A percentile compares a stretch with the other conserved stretches of the same genome.
Evolutionary conservation across 1,140 invertebrate genomes (phyloP).

Genomic region (Hylyphantes graminicola): DNA sequence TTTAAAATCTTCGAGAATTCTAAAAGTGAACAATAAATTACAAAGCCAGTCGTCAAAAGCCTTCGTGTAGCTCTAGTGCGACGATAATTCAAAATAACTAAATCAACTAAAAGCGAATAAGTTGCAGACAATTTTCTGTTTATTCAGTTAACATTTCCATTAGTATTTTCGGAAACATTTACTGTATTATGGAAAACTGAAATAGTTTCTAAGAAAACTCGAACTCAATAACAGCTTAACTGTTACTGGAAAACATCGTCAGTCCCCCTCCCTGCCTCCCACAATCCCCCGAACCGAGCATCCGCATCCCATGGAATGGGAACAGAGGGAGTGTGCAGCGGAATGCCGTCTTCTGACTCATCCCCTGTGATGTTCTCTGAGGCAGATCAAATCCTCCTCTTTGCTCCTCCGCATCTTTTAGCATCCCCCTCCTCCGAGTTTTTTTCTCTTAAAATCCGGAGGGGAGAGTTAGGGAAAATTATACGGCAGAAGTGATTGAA

Average conservation of each 20-base stretch:
- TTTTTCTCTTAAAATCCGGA: neutral
- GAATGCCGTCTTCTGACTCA: constrained; percentile 46
- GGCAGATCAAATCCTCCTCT: constrained; percentile 34
- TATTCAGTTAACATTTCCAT: too few relatives aligned
- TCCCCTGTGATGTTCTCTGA: constrained; percentile 22
- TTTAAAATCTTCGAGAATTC: too few relatives aligned
- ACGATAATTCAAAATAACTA: too few relatives aligned
- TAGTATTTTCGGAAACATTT: too few relatives aligned
- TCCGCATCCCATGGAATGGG: neutral
- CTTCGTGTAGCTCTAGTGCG: too few relatives aligned
- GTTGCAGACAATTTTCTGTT: too few relatives aligned
- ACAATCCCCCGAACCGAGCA: neutral
- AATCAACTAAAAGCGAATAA: too few relatives aligned
- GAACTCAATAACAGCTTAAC: neutral
- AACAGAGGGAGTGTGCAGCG: constrained; percentile 16
- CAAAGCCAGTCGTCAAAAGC: too few relatives aligned
- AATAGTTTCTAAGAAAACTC: neutral
- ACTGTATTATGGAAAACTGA: too few relatives aligned
- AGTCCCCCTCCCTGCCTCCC: neutral
- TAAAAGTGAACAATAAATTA: too few relatives aligned
- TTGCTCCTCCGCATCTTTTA: constrained; percentile 19
- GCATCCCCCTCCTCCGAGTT: neutral
- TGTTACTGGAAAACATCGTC: neutral
- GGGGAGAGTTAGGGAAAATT: neutral
- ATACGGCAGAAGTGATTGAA: constrained; percentile 37